phyloP scores from a whole-genome alignment of 2,797 vertebrate species.

The Paguma larvata region DNA sequence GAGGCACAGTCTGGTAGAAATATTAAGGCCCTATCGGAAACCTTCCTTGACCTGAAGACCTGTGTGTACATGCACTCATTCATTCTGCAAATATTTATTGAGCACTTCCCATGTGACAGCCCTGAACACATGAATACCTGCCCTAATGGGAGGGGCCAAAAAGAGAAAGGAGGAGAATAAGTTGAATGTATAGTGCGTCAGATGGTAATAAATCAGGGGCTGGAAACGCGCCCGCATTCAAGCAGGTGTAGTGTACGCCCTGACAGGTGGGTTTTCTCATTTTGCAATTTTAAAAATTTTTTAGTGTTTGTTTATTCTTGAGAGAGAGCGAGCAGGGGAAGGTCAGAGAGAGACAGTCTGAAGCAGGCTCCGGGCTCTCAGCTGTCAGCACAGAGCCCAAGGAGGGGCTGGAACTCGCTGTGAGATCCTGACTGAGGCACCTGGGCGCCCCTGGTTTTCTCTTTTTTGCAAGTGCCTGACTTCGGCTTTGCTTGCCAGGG shows the following conservation, averaged over 20 bases:
- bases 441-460: background rate
- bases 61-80: background rate
- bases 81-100: background rate
- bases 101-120: background rate
- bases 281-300: no score
- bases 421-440: no score
- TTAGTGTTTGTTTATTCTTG: no score
- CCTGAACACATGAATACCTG: background rate
- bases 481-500: background rate
- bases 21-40: background rate
- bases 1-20: background rate
- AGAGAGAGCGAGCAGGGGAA: no score
- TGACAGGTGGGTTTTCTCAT: background rate
- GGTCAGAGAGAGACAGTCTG: no score
- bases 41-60: background rate
- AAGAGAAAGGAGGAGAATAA: background rate
- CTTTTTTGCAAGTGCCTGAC: no score
- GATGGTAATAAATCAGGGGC: no score
- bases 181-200: no score
- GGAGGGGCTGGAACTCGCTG: no score
- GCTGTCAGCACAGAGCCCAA: no score
- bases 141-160: background rate
- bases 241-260: background rate
- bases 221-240: background rate
- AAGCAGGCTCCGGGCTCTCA: no score